Conservation (phyloP, 2,797 vertebrate genomes). For the Cetoscarus ocellatus region DNA sequence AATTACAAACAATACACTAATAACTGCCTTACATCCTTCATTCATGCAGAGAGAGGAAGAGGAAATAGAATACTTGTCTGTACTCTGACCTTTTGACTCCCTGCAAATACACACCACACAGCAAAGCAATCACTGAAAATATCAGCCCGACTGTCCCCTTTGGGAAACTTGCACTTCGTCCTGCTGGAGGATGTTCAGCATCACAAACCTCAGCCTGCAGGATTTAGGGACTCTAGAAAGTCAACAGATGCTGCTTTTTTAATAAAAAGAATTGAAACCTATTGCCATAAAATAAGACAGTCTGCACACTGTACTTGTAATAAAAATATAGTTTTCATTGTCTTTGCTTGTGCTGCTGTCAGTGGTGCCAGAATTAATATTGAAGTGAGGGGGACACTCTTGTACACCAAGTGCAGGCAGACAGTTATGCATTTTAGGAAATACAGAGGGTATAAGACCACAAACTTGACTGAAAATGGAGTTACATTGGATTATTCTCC, state of each 20-base stretch:
- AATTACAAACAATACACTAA: background rate
- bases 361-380: no score
- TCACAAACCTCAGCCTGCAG: background rate
- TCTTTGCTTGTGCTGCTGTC: no score
- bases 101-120: background rate
- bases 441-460: no score
- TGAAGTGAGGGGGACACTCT: no score
- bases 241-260: no score
- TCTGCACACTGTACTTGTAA: no score
- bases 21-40: background rate
- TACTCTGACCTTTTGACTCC: background rate
- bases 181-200: conserved; percentile 7
- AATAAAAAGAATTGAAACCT: background rate
- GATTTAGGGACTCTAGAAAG: background rate
- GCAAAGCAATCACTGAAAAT: conserved; percentile 1
- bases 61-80: background rate
- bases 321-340: no score
- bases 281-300: no score
- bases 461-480: no score
- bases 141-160: background rate
- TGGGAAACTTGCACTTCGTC: background rate
- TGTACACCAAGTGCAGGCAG: no score
- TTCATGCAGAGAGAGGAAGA: conserved; percentile 12
- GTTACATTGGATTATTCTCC: no score
- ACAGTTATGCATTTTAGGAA: no score